Percentiles rank a stretch among this genome's conserved stretches.
Evolutionary conservation across 2,888 invertebrate species (phyloP).

Genomic region (Apocheima hispidaria): DNA sequence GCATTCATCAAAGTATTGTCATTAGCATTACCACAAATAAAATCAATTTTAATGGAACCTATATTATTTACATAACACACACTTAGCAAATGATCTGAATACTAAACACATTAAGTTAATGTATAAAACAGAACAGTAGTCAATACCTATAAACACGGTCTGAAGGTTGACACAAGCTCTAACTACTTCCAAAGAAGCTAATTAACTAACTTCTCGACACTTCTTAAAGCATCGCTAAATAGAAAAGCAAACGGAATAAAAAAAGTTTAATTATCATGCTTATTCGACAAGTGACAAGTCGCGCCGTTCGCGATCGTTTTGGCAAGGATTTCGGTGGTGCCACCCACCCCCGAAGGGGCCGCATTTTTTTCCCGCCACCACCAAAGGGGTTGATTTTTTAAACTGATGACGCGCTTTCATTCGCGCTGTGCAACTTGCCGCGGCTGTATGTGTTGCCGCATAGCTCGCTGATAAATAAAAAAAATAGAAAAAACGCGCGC

Average conservation of each 20-base stretch:
- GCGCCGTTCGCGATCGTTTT: constrained; percentile 82
- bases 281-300: constrained; percentile 85
- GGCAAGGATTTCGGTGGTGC: constrained; percentile 83
- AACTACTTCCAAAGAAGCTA: constrained; percentile 10
- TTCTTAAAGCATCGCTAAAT: constrained; percentile 36
- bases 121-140: background rate
- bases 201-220: constrained; percentile 32
- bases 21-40: no score
- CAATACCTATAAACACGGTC: background rate
- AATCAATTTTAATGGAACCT: no score
- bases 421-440: constrained; percentile 85
- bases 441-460: constrained; percentile 82
- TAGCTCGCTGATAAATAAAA: constrained; percentile 76
- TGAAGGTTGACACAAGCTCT: background rate
- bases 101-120: background rate
- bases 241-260: constrained; percentile 51
- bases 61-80: no score
- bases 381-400: constrained; percentile 87
- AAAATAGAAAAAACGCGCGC: constrained; percentile 67
- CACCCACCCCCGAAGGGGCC: constrained; percentile 75
- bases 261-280: constrained; percentile 84
- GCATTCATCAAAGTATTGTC: no score
- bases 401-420: constrained; percentile 87
- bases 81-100: no score
- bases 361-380: constrained; percentile 82